A percentile compares a stretch with the other conserved stretches of the same genome.
These are phyloP conservation scores for Ceratotherium simum DNA, from an alignment of 2,113 vertebrate species.

Conservation along the genomic window DNA sequence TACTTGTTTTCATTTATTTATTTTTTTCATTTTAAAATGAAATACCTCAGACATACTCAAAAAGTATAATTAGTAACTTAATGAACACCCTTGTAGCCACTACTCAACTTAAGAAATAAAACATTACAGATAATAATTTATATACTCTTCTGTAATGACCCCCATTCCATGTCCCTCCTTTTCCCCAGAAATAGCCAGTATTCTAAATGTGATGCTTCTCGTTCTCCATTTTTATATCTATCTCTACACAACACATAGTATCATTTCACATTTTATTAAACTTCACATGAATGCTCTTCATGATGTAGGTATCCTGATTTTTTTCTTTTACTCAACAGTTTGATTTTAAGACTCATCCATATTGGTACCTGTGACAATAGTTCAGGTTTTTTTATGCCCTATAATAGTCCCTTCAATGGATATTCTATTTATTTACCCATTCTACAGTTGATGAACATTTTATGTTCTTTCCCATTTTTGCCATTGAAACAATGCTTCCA, in stretches of 20 bases:
- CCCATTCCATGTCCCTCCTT: neutral
- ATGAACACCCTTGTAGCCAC: neutral
- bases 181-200: neutral
- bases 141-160: neutral
- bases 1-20: neutral
- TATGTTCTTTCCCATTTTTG: neutral
- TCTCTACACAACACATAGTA: neutral
- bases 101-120: conserved; percentile 15
- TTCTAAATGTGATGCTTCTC: neutral
- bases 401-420: neutral
- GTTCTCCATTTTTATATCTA: neutral
- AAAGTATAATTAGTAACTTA: neutral
- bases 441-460: neutral
- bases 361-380: neutral
- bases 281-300: neutral
- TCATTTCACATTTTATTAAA: neutral
- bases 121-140: neutral
- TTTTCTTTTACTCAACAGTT: neutral
- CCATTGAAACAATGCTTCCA: neutral
- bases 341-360: neutral
- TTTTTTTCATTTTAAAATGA: conserved; percentile 2
- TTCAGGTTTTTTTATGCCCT: neutral
- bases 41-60: neutral
- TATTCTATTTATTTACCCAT: neutral
- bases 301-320: neutral